A percentile compares a stretch with the other conserved stretches of the same genome.
These are phyloP conservation scores for Anoplopoma fimbria DNA, from an alignment of 2,113 vertebrate species.

Conservation along the genomic window DNA sequence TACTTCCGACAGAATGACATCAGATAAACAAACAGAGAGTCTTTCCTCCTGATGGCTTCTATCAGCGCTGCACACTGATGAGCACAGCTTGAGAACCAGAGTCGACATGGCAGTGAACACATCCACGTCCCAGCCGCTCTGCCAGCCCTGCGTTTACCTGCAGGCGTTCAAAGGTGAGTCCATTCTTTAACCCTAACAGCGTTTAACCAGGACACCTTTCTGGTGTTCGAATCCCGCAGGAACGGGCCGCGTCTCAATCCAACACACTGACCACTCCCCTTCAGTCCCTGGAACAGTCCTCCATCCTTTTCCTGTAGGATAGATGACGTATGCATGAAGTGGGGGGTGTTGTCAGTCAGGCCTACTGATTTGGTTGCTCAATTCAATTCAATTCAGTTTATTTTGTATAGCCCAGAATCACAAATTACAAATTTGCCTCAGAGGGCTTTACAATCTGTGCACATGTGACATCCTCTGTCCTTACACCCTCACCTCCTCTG, in stretches of 20 bases:
- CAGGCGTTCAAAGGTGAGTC: conserved; percentile 83
- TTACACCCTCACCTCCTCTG: too few relatives aligned
- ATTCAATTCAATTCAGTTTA: too few relatives aligned
- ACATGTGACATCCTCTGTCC: too few relatives aligned
- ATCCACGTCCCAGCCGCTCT: conserved; percentile 81
- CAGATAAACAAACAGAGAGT: neutral
- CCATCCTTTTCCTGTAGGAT: conserved; percentile 1
- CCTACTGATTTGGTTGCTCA: conserved; percentile 22
- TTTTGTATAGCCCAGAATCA: too few relatives aligned
- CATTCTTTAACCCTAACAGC: too few relatives aligned
- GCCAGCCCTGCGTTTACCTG: conserved; percentile 80
- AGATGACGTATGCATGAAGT: conserved; percentile 12
- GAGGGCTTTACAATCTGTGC: too few relatives aligned
- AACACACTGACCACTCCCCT: conserved; percentile 48
- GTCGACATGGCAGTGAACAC: conserved; percentile 80
- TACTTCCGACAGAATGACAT: conserved; percentile 24
- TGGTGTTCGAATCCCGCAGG: neutral
- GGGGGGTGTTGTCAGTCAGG: neutral
- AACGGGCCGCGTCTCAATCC: neutral
- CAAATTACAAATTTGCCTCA: too few relatives aligned
- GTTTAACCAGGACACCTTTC: neutral
- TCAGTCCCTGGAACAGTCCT: neutral
- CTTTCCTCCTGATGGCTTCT: conserved; percentile 29
- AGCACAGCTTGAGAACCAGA: neutral
- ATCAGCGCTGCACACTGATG: neutral